Conservation (phyloP, 1,140 invertebrate species). For the Acyrthosiphon pisum region DNA sequence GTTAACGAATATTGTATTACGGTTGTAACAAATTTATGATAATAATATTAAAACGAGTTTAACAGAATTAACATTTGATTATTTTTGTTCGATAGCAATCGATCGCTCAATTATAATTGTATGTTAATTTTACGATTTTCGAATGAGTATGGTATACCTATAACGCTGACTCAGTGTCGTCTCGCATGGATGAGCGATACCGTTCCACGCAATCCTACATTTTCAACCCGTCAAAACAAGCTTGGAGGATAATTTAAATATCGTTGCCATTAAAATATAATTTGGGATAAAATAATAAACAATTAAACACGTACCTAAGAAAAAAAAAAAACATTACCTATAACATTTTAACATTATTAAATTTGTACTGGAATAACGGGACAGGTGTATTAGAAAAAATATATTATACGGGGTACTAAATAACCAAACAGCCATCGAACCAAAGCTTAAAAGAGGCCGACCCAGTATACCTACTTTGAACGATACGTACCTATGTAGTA, state of each 20-base stretch:
- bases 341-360: not conserved
- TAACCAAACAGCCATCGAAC: not conserved
- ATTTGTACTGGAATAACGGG: not conserved
- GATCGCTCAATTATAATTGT: not conserved
- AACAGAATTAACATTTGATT: constrained; percentile 17
- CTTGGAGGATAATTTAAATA: not conserved
- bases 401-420: not conserved
- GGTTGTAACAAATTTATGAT: not conserved
- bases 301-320: not conserved
- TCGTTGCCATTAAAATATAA: not conserved
- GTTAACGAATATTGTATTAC: not conserved
- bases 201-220: not conserved
- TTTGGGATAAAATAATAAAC: not conserved
- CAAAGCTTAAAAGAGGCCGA: not conserved
- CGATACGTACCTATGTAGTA: not conserved
- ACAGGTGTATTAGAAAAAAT: not conserved
- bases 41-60: not conserved
- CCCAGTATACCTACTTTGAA: not conserved
- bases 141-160: not conserved
- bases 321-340: not conserved
- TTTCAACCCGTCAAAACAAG: not conserved
- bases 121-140: constrained; percentile 1
- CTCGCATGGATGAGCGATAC: not conserved
- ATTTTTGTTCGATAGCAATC: not conserved
- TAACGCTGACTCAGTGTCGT: not conserved